phyloP scores from a whole-genome alignment of 2,888 invertebrate species.

The Branchinecta sandiegonensis region DNA sequence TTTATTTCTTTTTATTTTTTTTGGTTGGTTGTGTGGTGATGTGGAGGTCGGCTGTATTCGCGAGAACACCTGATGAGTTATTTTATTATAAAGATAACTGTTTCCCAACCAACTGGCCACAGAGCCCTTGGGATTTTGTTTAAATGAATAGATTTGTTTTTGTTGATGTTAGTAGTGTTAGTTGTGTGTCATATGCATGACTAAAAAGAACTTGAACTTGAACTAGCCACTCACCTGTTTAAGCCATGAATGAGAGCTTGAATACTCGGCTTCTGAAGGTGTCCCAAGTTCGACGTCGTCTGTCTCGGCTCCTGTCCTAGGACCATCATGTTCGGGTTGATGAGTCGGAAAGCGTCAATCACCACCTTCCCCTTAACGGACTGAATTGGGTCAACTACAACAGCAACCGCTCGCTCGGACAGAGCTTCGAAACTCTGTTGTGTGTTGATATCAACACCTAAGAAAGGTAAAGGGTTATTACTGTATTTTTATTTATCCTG shows the following conservation, averaged over 20 bases:
- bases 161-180: no score
- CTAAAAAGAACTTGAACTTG: no score
- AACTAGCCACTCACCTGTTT: slow-evolving; percentile 41
- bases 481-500: neutral
- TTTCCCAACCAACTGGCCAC: no score
- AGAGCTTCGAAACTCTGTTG: slow-evolving; percentile 98
- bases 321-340: slow-evolving; percentile 98
- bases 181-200: no score
- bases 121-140: no score
- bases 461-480: slow-evolving; percentile 12
- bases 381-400: slow-evolving; percentile 98
- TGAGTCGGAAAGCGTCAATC: slow-evolving; percentile 98
- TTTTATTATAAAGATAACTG: no score
- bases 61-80: no score
- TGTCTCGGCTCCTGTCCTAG: slow-evolving; percentile 96
- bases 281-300: slow-evolving; percentile 96
- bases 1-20: no score
- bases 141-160: no score
- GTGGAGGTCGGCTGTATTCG: no score
- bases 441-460: slow-evolving; percentile 90
- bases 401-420: slow-evolving; percentile 94
- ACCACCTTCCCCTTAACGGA: slow-evolving; percentile 97
- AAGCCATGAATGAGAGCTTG: slow-evolving; percentile 97
- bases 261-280: slow-evolving; percentile 95
- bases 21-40: no score